Evolutionary conservation across 2,113 vertebrate genomes (phyloP).

Genomic region (Eudyptes chrysolophus): DNA sequence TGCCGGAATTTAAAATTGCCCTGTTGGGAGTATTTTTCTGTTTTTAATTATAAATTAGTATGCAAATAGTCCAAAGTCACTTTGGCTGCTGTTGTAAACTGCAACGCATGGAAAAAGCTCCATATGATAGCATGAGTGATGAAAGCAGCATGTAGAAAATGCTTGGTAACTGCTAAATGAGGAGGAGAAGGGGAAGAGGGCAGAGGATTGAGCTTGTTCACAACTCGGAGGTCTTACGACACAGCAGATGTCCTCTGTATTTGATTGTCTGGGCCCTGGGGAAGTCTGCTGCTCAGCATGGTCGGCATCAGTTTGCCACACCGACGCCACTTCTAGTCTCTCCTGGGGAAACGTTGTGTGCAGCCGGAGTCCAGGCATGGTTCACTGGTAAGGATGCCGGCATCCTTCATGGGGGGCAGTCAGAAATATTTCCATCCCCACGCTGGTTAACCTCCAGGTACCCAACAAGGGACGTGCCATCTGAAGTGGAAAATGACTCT

Average conservation of each 20-base stretch:
- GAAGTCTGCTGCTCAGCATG: background rate
- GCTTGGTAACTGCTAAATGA: background rate
- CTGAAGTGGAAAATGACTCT: background rate
- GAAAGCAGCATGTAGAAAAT: background rate
- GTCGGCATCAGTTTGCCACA: background rate
- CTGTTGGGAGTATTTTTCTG: background rate
- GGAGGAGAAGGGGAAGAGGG: background rate
- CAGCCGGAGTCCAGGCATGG: background rate
- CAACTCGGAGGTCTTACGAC: background rate
- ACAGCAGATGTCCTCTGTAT: background rate
- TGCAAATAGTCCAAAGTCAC: slow-evolving; percentile 15
- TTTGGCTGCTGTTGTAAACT: background rate
- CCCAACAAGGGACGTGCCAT: too few relatives aligned
- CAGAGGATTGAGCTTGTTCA: background rate
- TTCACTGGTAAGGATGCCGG: accelerated
- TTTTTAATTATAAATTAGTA: slow-evolving; percentile 38
- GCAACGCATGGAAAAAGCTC: background rate
- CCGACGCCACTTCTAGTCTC: background rate
- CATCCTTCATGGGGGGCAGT: background rate
- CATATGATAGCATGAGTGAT: background rate
- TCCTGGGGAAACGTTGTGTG: background rate
- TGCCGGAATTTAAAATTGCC: background rate
- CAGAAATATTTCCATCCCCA: background rate
- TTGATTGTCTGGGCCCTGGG: background rate
- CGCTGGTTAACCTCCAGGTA: background rate